Base-by-base conservation (phyloP, 2,888 invertebrate genomes). In the Ochlodes sylvanus region DNA sequence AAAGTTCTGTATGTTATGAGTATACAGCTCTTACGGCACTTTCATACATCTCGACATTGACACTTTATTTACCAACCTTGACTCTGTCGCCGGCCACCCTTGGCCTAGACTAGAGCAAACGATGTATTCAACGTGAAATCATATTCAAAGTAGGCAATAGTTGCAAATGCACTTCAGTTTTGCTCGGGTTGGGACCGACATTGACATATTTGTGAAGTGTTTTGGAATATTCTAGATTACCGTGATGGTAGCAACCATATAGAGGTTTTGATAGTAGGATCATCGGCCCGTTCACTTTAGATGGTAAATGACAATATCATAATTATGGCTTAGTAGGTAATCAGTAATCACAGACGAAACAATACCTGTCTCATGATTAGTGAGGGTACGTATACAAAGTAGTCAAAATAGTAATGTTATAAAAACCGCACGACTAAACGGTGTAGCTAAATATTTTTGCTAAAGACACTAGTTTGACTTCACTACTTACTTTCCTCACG, bases 41-140 rank as follows among this genome's bases (percentile, higher is more conserved):
- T 61, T 50, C 27, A 27, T 27, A 50, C 34, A 41, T 27, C 32
- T 63, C 42, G 15, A 2, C 55, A 52, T 52, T 63, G 38, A 52
- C 12, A 62, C 38, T n/a, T 17, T 47, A 27, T 55, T 56, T 64
- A 44, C 42, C 21, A 64, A 55, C 63, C 56, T 64, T 56, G 63
- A 56, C 56, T 64, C 63, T 44, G 38, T 56, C 56, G 55, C 32
- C 32, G 41, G 2, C 32, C n/a, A 56, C 56, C 56, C 63, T 64
- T 56, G 63, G 63, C 63, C 55, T 64, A 56, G 44, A 34, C 55
- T 64, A 56, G 44, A 34, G 38, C 34, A 17, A n/a, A 15, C 6
- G 2, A 17, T n/a, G 44, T 50, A n/a, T 62, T 19, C 38, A 52
- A 50, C 50, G 17, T 52, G 19, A 52, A 47, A 62, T 50, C 34